Conservation (phyloP, 2,797 vertebrate genomes). For the Sibirionetta formosa region DNA sequence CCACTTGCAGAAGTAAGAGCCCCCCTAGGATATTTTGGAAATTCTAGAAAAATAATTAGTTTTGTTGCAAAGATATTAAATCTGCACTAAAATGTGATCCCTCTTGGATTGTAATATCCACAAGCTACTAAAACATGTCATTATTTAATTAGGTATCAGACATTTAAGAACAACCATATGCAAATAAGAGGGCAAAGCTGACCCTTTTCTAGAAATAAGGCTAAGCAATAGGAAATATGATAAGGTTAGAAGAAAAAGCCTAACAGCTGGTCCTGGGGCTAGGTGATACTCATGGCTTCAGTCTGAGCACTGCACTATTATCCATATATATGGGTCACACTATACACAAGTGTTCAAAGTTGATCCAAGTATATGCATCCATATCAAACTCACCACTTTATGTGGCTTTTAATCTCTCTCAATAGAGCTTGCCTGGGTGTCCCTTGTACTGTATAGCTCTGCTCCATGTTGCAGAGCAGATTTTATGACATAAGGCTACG, state of each 20-base stretch:
- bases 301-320: not conserved
- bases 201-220: not conserved
- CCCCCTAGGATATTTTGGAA: not conserved
- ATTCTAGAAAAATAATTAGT: not conserved
- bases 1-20: not conserved
- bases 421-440: not conserved
- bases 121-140: not conserved
- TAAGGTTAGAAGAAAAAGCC: not conserved
- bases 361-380: too few species aligned
- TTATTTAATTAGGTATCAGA: not conserved
- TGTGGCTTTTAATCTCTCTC: not conserved
- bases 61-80: not conserved
- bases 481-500: not conserved
- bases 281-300: not conserved
- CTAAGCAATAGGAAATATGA: not conserved
- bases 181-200: not conserved
- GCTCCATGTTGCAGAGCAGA: not conserved
- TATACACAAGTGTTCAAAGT: rapidly evolving
- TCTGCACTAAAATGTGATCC: not conserved
- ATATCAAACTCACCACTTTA: not conserved
- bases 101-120: not conserved
- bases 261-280: not conserved
- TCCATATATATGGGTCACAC: not conserved
- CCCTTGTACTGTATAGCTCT: too few species aligned
- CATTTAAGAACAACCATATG: not conserved